Evolutionary conservation across 2,113 vertebrate genomes (phyloP).

Genomic region (Condylura cristata): DNA sequence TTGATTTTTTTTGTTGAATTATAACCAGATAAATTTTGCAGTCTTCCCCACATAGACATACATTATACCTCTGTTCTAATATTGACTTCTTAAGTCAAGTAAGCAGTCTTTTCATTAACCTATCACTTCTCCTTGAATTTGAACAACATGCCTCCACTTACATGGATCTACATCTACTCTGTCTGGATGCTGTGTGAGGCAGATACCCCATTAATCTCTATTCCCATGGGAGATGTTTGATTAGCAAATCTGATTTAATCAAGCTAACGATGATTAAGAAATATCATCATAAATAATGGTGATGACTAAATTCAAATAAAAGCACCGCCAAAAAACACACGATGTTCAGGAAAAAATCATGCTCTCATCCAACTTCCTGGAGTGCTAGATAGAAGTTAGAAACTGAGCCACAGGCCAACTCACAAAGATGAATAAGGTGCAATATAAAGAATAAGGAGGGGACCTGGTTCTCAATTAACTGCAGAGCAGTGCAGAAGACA

Average conservation of each 20-base stretch:
- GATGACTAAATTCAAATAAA: slow-evolving; percentile 19
- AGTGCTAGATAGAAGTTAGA: background rate
- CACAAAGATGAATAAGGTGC: background rate
- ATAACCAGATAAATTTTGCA: slow-evolving; percentile 53
- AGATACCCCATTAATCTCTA: background rate
- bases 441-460: background rate
- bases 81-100: slow-evolving; percentile 57
- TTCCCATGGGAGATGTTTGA: background rate
- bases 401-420: background rate
- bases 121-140: slow-evolving; percentile 29
- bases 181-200: background rate
- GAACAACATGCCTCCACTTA: slow-evolving; percentile 13
- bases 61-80: slow-evolving; percentile 13
- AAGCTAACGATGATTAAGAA: slow-evolving; percentile 35
- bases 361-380: background rate
- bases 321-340: background rate
- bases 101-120: slow-evolving; percentile 23
- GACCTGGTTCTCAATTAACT: background rate
- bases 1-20: slow-evolving; percentile 39
- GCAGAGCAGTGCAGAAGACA: background rate
- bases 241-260: slow-evolving; percentile 34
- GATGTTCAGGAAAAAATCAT: background rate
- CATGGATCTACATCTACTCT: background rate
- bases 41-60: slow-evolving; percentile 6
- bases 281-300: background rate